Evolutionary conservation across 37 sponge, comb jelly and placozoan species (phyloP).

Genomic region (Aplysina aerophoba): DNA sequence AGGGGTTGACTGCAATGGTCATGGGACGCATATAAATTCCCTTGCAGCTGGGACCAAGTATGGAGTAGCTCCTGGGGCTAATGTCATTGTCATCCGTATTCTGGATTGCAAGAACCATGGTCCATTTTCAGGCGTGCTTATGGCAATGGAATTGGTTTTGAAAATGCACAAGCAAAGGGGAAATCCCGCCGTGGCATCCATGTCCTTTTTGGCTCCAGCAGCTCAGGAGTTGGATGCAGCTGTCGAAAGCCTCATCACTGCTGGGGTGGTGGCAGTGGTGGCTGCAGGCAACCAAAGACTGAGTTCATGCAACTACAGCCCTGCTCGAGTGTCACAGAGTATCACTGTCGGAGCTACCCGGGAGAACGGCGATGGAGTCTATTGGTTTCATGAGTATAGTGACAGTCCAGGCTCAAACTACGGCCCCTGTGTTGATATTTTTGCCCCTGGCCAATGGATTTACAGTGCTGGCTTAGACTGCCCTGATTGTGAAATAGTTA

Average conservation of each 20-base stretch:
- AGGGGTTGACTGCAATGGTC: slow-evolving; percentile 72
- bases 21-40: slow-evolving; percentile 75
- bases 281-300: slow-evolving; percentile 65
- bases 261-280: slow-evolving; percentile 58
- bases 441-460: slow-evolving; percentile 72
- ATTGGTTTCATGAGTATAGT: not conserved
- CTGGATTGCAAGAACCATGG: slow-evolving; percentile 66
- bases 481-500: slow-evolving; percentile 14
- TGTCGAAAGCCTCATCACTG: slow-evolving; percentile 13
- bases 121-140: slow-evolving; percentile 45
- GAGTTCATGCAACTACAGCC: slow-evolving; percentile 57
- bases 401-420: slow-evolving; percentile 46
- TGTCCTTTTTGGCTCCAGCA: slow-evolving; percentile 50
- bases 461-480: slow-evolving; percentile 60
- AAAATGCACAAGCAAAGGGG: not conserved
- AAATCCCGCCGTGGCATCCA: slow-evolving; percentile 53
- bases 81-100: slow-evolving; percentile 60
- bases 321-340: slow-evolving; percentile 47
- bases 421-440: slow-evolving; percentile 73
- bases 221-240: slow-evolving; percentile 39
- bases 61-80: slow-evolving; percentile 62
- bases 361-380: slow-evolving; percentile 31
- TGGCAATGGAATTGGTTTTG: slow-evolving; percentile 50
- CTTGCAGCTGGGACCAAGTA: slow-evolving; percentile 58
- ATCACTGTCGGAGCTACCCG: slow-evolving; percentile 71